These are phyloP conservation scores for Carlito syrichta DNA, from an alignment of 2,113 vertebrate genomes.

Conservation along the genomic window DNA sequence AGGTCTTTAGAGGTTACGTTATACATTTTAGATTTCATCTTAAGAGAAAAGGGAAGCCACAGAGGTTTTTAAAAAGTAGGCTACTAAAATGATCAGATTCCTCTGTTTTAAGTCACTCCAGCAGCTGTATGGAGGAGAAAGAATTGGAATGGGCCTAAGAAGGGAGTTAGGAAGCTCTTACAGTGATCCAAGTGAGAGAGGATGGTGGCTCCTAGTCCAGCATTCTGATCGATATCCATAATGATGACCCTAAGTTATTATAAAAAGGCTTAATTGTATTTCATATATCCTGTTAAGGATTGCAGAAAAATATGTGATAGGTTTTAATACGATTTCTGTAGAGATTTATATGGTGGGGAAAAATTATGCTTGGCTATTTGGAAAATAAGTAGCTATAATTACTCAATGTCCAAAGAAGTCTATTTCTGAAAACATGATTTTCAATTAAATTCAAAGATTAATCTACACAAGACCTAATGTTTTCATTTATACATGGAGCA, in stretches of 20 bases:
- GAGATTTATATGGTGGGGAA: neutral
- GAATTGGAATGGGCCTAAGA: neutral
- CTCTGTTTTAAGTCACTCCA: neutral
- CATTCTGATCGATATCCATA: neutral
- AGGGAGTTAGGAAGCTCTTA: neutral
- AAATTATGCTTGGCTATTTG: conserved; percentile 13
- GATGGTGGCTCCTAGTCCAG: neutral
- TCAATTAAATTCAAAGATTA: conserved; percentile 12
- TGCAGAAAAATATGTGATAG: neutral
- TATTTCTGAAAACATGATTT: conserved; percentile 28
- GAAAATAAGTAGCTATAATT: conserved; percentile 11
- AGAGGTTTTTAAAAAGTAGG: neutral
- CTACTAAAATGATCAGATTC: neutral
- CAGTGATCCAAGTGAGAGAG: neutral
- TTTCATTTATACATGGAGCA: neutral
- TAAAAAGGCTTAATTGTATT: neutral
- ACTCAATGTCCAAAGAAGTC: neutral
- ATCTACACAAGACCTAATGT: neutral
- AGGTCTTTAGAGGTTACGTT: neutral
- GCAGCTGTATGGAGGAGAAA: neutral
- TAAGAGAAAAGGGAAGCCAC: neutral
- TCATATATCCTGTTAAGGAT: neutral
- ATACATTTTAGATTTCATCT: neutral
- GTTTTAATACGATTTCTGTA: conserved; percentile 32
- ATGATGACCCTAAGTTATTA: neutral